phyloP scores from a whole-genome alignment of 1,140 invertebrate genomes.

The Drosophila pruinosa region DNA sequence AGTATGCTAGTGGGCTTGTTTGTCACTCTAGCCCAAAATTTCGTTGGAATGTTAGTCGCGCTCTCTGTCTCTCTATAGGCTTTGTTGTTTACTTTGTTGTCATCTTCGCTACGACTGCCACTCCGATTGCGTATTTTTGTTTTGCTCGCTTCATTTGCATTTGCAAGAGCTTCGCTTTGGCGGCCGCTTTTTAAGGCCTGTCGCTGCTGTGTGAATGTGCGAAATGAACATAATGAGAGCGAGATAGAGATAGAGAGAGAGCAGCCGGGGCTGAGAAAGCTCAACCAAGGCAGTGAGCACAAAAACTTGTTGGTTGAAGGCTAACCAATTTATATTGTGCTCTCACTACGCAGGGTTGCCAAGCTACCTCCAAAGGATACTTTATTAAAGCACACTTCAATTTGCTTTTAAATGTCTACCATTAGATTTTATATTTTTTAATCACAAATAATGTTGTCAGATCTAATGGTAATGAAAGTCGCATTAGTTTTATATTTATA shows the following conservation, averaged over 20 bases:
- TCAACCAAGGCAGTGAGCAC: constrained; percentile 33
- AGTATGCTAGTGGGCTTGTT: constrained; percentile 21
- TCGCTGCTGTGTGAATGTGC: neutral
- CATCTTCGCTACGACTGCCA: constrained; percentile 26
- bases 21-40: neutral
- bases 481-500: neutral
- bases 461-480: neutral
- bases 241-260: neutral
- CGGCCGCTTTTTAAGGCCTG: constrained; percentile 6
- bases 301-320: constrained; percentile 62
- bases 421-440: neutral
- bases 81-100: constrained; percentile 57
- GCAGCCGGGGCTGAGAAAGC: constrained; percentile 26
- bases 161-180: constrained; percentile 3
- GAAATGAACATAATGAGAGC: neutral
- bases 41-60: constrained; percentile 23
- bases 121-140: constrained; percentile 57
- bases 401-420: neutral
- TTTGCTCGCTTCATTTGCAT: constrained; percentile 64
- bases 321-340: constrained; percentile 44
- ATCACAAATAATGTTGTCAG: too few species aligned
- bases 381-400: neutral
- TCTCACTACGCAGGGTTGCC: constrained; percentile 47
- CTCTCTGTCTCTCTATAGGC: constrained; percentile 16
- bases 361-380: neutral